Conservation (phyloP, 2,797 vertebrate genomes). For the Gymnopithys bicolor region DNA sequence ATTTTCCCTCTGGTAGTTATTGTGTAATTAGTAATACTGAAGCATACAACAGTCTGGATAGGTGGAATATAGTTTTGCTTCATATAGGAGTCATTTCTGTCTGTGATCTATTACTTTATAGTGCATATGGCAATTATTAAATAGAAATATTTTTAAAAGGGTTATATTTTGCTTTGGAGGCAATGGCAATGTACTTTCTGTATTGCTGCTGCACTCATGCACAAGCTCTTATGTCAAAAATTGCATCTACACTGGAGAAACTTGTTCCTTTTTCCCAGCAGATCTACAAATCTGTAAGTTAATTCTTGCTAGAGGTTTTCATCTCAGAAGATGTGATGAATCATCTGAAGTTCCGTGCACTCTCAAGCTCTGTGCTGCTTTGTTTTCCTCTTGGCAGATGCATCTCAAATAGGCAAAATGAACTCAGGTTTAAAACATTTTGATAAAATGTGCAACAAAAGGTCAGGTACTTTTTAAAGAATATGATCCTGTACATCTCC, state of each 20-base stretch:
- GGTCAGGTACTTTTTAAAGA: background rate
- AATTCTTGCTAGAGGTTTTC: background rate
- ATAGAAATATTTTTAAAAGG: background rate
- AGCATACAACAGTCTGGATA: constrained; percentile 84
- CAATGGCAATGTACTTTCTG: background rate
- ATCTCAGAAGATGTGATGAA: background rate
- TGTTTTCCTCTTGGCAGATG: constrained; percentile 13
- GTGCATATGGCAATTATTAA: background rate
- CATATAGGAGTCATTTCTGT: constrained; percentile 73
- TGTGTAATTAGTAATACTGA: constrained; percentile 87
- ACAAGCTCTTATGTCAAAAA: background rate
- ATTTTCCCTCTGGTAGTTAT: constrained; percentile 87
- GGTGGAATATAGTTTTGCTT: constrained; percentile 77
- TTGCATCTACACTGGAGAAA: background rate
- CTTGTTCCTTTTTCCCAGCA: background rate
- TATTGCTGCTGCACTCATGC: background rate
- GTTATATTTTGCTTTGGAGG: background rate
- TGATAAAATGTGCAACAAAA: background rate
- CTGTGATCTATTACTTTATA: background rate
- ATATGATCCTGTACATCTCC: background rate
- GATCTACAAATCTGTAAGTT: background rate
- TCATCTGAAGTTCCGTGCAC: background rate
- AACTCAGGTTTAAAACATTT: background rate
- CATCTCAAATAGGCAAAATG: background rate
- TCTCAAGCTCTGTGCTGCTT: background rate